These are phyloP conservation scores for Bombus fervidus DNA, from an alignment of 1,140 invertebrate species.

Conservation along the genomic window DNA sequence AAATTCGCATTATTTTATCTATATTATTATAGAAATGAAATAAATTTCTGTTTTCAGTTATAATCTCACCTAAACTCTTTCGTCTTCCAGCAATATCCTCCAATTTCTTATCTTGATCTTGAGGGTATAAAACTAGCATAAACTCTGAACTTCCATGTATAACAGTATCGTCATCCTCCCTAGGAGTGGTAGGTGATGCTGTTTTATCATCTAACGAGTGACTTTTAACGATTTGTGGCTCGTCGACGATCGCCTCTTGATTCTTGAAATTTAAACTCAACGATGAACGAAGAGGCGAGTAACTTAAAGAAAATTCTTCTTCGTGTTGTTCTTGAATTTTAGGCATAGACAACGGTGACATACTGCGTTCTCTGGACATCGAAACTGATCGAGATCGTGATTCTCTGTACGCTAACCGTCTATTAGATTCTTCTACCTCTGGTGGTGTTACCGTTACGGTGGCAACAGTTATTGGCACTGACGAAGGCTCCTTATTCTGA, in stretches of 20 bases:
- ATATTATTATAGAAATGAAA: background rate
- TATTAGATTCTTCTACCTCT: slow-evolving; percentile 18
- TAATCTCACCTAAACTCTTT: slow-evolving; percentile 15
- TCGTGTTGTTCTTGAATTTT: slow-evolving; percentile 46
- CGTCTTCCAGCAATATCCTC: background rate
- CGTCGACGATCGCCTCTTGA: slow-evolving; percentile 31
- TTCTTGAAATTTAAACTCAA: slow-evolving; percentile 36
- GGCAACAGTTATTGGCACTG: background rate
- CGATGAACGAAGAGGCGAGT: background rate
- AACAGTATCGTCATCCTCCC: slow-evolving; percentile 71
- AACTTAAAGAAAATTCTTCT: slow-evolving; percentile 7
- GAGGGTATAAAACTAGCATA: slow-evolving; percentile 90
- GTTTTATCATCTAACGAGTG: slow-evolving; percentile 15
- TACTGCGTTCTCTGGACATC: slow-evolving; percentile 50
- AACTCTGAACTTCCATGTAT: slow-evolving; percentile 88
- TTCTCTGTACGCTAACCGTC: slow-evolving; percentile 24
- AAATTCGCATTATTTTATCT: background rate
- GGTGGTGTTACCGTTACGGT: slow-evolving; percentile 32
- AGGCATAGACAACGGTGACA: slow-evolving; percentile 57
- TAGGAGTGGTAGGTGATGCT: slow-evolving; percentile 11
- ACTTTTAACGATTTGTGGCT: slow-evolving; percentile 19
- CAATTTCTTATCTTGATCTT: slow-evolving; percentile 79
- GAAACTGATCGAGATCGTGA: slow-evolving; percentile 27
- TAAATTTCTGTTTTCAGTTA: background rate
- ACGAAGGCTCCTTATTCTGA: slow-evolving; percentile 7